These are phyloP conservation scores for Pemphredon lugubris DNA, from an alignment of 2,888 invertebrate genomes.

Conservation along the genomic window DNA sequence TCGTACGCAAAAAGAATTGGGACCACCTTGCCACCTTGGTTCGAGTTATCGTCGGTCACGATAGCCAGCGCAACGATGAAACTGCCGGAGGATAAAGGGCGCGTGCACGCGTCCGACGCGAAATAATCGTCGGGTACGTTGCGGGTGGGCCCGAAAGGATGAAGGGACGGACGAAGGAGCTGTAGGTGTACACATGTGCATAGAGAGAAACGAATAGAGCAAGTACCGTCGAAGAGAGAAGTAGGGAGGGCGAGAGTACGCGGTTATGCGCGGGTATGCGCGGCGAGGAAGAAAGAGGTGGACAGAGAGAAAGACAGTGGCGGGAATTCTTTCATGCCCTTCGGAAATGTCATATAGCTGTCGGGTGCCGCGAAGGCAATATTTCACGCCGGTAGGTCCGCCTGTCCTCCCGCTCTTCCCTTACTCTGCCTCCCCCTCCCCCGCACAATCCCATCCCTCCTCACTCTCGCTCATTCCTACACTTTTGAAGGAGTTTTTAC, in stretches of 20 bases:
- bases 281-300: constrained; percentile 42
- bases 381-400: constrained; percentile 75
- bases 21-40: neutral
- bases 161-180: neutral
- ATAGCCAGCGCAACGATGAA: neutral
- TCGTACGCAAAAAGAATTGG: too few relatives aligned
- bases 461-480: constrained; percentile 46
- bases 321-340: constrained; percentile 73
- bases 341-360: constrained; percentile 78
- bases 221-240: constrained; percentile 1
- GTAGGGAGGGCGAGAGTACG: constrained; percentile 31
- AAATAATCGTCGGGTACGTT: neutral
- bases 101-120: neutral
- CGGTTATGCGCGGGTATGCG: constrained; percentile 25
- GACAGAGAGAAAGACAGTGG: constrained; percentile 28
- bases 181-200: neutral
- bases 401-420: constrained; percentile 44
- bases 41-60: neutral
- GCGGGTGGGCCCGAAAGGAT: neutral
- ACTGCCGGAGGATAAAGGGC: neutral
- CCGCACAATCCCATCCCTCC: neutral
- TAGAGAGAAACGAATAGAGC: neutral
- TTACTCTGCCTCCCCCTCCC: constrained; percentile 34
- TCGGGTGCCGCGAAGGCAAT: constrained; percentile 78
- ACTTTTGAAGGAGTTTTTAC: constrained; percentile 79